Percentiles rank a stretch among this genome's conserved stretches.
These are phyloP conservation scores for Adelges cooleyi DNA, from an alignment of 1,140 invertebrate genomes.

Conservation along the genomic window DNA sequence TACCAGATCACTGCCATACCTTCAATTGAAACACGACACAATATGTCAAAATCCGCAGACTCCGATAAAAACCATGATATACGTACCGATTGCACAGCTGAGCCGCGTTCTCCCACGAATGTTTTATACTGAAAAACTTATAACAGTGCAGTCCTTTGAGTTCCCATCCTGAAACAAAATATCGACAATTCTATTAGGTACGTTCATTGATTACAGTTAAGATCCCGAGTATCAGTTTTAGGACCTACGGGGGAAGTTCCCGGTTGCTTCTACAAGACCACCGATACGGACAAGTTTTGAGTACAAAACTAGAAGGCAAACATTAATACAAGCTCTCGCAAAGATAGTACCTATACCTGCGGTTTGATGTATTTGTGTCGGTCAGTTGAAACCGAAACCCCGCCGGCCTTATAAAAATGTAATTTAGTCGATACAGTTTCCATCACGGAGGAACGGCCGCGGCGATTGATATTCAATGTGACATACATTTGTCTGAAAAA, in stretches of 20 bases:
- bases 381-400: constrained; percentile 20
- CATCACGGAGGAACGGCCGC: neutral
- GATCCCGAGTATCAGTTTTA: no score
- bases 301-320: no score
- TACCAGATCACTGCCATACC: constrained; percentile 86
- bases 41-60: neutral
- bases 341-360: neutral
- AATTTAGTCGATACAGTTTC: constrained; percentile 15
- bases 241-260: no score
- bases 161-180: constrained; percentile 70
- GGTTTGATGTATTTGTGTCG: constrained; percentile 10
- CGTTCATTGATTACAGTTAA: no score
- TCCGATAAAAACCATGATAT: neutral
- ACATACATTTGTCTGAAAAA: constrained; percentile 23
- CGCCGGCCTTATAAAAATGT: neutral
- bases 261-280: no score
- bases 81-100: constrained; percentile 85
- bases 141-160: constrained; percentile 82
- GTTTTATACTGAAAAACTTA: constrained; percentile 89
- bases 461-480: neutral
- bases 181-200: constrained; percentile 3
- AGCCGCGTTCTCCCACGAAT: constrained; percentile 90
- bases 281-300: no score
- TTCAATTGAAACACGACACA: constrained; percentile 38
- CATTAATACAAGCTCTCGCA: no score